phyloP scores from a whole-genome alignment of 2,888 invertebrate genomes.

The Brachylomia viminalis region DNA sequence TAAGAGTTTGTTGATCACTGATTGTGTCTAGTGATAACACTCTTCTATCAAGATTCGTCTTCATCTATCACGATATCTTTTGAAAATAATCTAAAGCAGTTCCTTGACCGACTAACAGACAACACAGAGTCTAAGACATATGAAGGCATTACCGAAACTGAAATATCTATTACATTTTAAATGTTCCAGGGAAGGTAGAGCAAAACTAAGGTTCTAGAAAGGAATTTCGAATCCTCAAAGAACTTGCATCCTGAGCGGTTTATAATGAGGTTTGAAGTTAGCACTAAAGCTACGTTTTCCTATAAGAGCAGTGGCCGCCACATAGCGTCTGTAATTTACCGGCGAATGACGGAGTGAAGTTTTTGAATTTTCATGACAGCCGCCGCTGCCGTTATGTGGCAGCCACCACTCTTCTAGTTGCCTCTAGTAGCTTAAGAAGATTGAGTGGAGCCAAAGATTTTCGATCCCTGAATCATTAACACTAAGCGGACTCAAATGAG shows the following conservation, averaged over 20 bases:
- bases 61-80: slow-evolving; percentile 29
- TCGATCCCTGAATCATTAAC: background rate
- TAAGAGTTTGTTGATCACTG: slow-evolving; percentile 11
- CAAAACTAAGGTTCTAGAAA: background rate
- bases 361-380: too few species aligned
- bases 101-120: slow-evolving; percentile 25
- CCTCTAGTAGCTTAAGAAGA: too few species aligned
- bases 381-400: too few species aligned
- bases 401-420: too few species aligned
- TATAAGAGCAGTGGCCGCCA: too few species aligned
- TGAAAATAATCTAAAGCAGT: background rate
- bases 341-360: too few species aligned
- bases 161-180: background rate
- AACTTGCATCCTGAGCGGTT: background rate
- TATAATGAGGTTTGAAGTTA: background rate
- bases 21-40: slow-evolving; percentile 2
- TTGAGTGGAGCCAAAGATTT: too few species aligned
- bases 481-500: background rate
- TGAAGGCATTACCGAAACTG: background rate
- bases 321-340: too few species aligned
- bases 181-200: background rate
- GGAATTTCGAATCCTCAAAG: background rate
- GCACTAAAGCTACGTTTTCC: too few species aligned
- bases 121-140: background rate
- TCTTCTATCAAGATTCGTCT: slow-evolving; percentile 31